Evolutionary conservation across 2,797 vertebrate species (phyloP), one percentile per base, ranked within the genome.

Genomic region (Leptatherina wallacei): DNA sequence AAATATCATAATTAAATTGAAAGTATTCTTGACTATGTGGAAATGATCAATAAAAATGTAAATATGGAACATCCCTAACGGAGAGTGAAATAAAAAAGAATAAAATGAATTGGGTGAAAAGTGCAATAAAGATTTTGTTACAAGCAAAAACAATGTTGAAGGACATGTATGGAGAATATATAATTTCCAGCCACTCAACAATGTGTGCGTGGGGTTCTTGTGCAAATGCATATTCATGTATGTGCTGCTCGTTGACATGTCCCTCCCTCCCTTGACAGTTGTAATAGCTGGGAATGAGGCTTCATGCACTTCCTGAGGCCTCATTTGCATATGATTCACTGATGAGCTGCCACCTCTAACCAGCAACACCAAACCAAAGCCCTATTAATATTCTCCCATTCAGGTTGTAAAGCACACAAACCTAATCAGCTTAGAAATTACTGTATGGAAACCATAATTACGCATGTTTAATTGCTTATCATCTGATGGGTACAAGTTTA

Each of bases 401-500:
- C 90, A 91, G 84, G 87, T 93, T 92, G 90, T 91, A 92, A 93
- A 91, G 92, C 90, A 90, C 92, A 90, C 90, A 93, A 88, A 91
- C 90, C 91, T 94, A 94, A 94, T 94, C 92, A 93, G 89, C 91
- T 94, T 87, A 93, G 91, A 93, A 94, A 94, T 89, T 81, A 92
- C 88, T 92, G 90, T 93, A 94, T 91, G 90, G 89, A 92, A 91
- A 86, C 89, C 86, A 86, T 94, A 94, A 95, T 95, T 94, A 93
- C 77, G 86, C 89, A 86, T 90, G 82, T 93, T 94, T 94, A 94
- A 94, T 94, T 93, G 93, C 89, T 93, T 91, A 93, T 94, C 92
- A 92, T 93, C 92, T 90, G 89, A 94, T 90, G 91, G 83, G 91
- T 91, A 92, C 90, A 92, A 92, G 91, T 95, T 95, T 95, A 94